Conservation (phyloP, 2,888 invertebrate species). For the Elegia similella region DNA sequence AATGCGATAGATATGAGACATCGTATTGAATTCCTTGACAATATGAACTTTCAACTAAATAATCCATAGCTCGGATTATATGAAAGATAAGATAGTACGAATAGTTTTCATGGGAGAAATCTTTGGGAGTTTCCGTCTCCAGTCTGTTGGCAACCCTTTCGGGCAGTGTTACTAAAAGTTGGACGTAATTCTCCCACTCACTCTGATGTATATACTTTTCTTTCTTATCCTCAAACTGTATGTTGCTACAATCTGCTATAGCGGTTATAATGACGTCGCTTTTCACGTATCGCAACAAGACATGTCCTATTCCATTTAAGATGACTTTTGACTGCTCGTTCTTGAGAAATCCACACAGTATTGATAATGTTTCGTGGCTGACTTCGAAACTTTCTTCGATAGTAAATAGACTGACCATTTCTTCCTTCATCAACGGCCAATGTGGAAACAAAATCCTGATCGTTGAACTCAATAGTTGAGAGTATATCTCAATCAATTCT, state of each 20-base stretch:
- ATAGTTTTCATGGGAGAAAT: slow-evolving; percentile 82
- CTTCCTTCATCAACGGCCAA: slow-evolving; percentile 80
- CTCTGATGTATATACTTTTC: slow-evolving; percentile 34
- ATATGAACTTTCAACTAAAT: slow-evolving; percentile 71
- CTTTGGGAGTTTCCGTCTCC: slow-evolving; percentile 75
- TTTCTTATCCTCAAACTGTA: slow-evolving; percentile 29
- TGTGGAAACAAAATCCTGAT: slow-evolving; percentile 73
- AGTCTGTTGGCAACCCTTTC: slow-evolving; percentile 86
- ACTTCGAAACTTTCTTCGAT: slow-evolving; percentile 76
- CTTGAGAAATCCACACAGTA: slow-evolving; percentile 73
- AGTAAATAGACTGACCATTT: slow-evolving; percentile 68
- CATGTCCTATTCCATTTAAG: slow-evolving; percentile 52
- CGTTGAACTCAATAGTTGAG: slow-evolving; percentile 72
- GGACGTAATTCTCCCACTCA: slow-evolving; percentile 80
- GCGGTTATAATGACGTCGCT: slow-evolving; percentile 82
- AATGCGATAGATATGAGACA: slow-evolving; percentile 69
- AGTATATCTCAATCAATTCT: slow-evolving; percentile 70
- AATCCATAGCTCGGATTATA: slow-evolving; percentile 82
- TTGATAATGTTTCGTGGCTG: slow-evolving; percentile 69
- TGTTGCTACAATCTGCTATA: slow-evolving; percentile 58
- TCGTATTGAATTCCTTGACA: slow-evolving; percentile 51
- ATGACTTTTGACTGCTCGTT: slow-evolving; percentile 48
- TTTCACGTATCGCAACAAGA: slow-evolving; percentile 74
- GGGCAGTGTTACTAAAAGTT: slow-evolving; percentile 85
- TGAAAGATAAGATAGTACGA: slow-evolving; percentile 82